Conservation (phyloP, 2,113 vertebrate genomes). For the Protobothrops flavoviridis region DNA sequence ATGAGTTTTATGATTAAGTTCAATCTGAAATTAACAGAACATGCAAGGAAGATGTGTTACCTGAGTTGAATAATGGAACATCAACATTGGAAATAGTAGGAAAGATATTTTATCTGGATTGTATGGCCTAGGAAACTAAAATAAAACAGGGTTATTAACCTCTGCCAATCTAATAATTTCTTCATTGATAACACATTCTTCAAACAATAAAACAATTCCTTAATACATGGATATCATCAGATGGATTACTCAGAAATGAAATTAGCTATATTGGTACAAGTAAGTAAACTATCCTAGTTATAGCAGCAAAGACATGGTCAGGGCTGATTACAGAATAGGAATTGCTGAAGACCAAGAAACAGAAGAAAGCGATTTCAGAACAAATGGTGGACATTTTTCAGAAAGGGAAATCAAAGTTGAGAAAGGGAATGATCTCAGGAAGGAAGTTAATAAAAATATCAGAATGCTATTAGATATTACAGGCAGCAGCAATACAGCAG, state of each 20-base stretch:
- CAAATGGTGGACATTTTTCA: background rate
- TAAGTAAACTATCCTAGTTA: background rate
- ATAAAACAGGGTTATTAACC: background rate
- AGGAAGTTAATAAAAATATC: background rate
- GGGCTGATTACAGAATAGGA: background rate
- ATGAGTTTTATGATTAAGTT: background rate
- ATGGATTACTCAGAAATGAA: background rate
- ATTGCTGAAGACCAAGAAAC: background rate
- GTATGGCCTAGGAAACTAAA: background rate
- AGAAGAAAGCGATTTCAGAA: background rate
- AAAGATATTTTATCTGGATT: background rate
- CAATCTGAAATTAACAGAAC: background rate
- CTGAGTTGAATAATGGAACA: background rate
- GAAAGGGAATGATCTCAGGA: background rate
- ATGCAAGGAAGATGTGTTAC: background rate
- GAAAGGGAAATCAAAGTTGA: background rate
- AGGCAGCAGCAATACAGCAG: background rate
- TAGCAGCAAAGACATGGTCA: background rate
- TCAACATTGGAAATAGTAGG: background rate
- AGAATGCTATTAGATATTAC: background rate
- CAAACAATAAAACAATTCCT: background rate
- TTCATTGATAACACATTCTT: background rate
- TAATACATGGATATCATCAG: background rate
- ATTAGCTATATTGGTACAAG: background rate
- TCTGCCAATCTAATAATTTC: background rate